Conservation (phyloP, 2,888 invertebrate genomes). For the Eupelmus urozonus region DNA sequence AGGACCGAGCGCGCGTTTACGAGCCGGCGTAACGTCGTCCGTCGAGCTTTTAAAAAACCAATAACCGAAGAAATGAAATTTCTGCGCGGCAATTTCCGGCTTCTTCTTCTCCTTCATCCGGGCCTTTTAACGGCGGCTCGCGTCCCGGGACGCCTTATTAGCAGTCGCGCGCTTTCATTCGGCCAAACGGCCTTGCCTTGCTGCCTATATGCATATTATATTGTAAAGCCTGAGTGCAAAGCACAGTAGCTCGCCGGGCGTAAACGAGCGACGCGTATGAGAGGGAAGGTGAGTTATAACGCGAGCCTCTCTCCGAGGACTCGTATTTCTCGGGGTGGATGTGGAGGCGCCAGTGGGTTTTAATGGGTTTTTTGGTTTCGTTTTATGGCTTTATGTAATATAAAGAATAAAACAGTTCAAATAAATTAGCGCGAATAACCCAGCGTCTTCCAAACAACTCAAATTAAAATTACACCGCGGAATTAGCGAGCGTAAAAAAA, state of each 20-base stretch:
- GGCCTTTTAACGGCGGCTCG: neutral
- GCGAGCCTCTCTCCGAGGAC: conserved; percentile 25
- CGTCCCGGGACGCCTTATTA: conserved; percentile 29
- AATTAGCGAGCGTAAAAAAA: neutral
- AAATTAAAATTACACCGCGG: neutral
- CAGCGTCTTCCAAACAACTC: too few relatives aligned
- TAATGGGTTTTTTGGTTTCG: neutral
- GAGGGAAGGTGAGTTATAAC: conserved; percentile 15
- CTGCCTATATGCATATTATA: too few relatives aligned
- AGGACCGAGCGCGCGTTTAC: conserved; percentile 34
- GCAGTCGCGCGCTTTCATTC: neutral
- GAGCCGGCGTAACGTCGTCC: conserved; percentile 35
- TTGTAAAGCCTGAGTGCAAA: conserved; percentile 57
- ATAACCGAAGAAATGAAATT: conserved; percentile 42
- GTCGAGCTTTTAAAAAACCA: conserved; percentile 38
- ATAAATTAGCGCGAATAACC: too few relatives aligned
- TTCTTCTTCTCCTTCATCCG: conserved; percentile 23
- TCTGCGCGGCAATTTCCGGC: conserved; percentile 50
- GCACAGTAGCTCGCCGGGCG: conserved; percentile 37
- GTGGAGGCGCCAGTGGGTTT: neutral
- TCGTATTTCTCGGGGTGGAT: neutral
- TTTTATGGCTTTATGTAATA: neutral
- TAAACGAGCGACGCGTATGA: conserved; percentile 13
- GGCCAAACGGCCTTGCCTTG: conserved; percentile 48
- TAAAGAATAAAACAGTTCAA: too few relatives aligned